Percentiles rank a stretch among this genome's conserved stretches.
phyloP scores from a whole-genome alignment of 2,113 vertebrate species.

The Hystrix cristata region DNA sequence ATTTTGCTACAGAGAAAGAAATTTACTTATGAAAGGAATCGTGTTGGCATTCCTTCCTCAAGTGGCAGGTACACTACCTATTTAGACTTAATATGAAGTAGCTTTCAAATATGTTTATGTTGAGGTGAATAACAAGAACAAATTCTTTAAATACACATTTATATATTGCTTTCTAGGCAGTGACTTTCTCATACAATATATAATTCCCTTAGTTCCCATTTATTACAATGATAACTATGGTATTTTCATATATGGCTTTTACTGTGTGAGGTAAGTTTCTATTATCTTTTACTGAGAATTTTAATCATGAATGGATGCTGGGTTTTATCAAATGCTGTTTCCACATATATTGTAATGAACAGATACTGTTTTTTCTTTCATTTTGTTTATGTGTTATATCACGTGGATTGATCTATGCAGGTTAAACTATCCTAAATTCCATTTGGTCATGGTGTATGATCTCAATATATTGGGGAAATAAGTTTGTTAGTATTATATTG shows the following conservation, averaged over 20 bases:
- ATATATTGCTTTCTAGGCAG: slow-evolving; percentile 49
- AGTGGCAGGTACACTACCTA: slow-evolving; percentile 2
- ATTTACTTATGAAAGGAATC: slow-evolving; percentile 57
- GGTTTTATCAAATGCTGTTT: neutral
- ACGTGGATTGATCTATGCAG: neutral
- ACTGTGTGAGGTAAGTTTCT: neutral
- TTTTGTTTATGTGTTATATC: neutral
- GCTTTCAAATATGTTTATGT: slow-evolving; percentile 44
- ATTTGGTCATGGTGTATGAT: neutral
- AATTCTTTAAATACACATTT: slow-evolving; percentile 49
- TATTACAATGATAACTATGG: neutral
- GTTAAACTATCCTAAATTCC: neutral
- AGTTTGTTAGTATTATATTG: neutral
- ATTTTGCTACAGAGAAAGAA: slow-evolving; percentile 68
- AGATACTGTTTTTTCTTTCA: neutral
- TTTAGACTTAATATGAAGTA: slow-evolving; percentile 65
- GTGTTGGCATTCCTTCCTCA: slow-evolving; percentile 52
- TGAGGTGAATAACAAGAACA: slow-evolving; percentile 44
- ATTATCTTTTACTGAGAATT: neutral
- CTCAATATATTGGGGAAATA: neutral
- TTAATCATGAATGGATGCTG: neutral
- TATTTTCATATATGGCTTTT: neutral
- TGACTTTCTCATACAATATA: slow-evolving; percentile 47
- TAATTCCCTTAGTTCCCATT: neutral
- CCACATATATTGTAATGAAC: neutral